These are phyloP conservation scores for Malthinus seriepunctatus DNA, from an alignment of 2,888 invertebrate genomes.

Conservation along the genomic window DNA sequence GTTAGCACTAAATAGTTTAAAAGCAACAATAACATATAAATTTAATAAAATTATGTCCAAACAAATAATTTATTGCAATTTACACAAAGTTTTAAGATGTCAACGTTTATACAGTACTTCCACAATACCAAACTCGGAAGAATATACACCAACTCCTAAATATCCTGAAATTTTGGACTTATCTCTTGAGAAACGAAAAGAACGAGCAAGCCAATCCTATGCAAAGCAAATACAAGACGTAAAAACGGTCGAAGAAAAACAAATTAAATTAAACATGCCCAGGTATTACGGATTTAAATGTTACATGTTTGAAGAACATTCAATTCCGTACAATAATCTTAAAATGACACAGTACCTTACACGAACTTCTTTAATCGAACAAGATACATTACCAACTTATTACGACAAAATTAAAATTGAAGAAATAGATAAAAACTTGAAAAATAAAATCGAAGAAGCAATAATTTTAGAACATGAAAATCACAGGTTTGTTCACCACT, in stretches of 20 bases:
- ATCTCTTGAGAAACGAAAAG: constrained; percentile 57
- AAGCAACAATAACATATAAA: no score
- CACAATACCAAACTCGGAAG: constrained; percentile 41
- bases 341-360: constrained; percentile 76
- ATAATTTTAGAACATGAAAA: constrained; percentile 63
- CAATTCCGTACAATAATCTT: constrained; percentile 70
- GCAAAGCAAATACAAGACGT: constrained; percentile 65
- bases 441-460: constrained; percentile 64
- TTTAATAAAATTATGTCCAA: no score
- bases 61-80: background rate
- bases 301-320: constrained; percentile 63
- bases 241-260: constrained; percentile 81
- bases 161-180: constrained; percentile 70
- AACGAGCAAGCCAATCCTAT: constrained; percentile 53
- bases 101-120: constrained; percentile 10
- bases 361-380: constrained; percentile 70
- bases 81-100: background rate
- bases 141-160: constrained; percentile 50
- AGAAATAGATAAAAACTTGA: constrained; percentile 57
- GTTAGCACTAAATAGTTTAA: background rate
- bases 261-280: constrained; percentile 81
- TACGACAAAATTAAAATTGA: constrained; percentile 56
- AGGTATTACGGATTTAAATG: constrained; percentile 78
- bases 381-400: constrained; percentile 62
- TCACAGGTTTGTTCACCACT: constrained; percentile 3